A percentile compares a stretch with the other conserved stretches of the same genome.
Evolutionary conservation across 2,113 vertebrate genomes (phyloP).

Genomic region (Myodes glareolus): DNA sequence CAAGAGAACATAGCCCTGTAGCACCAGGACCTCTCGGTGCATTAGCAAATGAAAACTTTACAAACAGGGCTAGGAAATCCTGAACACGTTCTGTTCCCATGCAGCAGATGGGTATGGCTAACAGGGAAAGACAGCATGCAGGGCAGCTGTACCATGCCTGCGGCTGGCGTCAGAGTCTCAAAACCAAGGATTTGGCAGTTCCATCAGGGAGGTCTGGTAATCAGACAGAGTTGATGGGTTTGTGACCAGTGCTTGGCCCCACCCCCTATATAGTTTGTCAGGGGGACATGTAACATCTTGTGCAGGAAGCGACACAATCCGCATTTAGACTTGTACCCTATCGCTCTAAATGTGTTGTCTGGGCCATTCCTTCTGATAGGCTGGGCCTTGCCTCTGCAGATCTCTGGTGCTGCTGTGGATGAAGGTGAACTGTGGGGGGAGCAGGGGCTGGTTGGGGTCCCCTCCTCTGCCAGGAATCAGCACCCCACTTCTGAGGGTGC

Average conservation of each 20-base stretch:
- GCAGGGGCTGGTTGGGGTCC: not conserved
- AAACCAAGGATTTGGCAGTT: not conserved
- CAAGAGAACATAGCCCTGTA: not conserved
- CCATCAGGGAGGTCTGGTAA: not conserved
- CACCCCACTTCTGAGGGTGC: not conserved
- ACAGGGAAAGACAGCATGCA: not conserved
- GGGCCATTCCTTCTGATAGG: not conserved
- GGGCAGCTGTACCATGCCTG: not conserved
- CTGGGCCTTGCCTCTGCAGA: not conserved
- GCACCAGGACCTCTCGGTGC: not conserved
- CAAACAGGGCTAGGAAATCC: not conserved
- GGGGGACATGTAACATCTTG: not conserved
- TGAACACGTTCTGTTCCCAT: not conserved
- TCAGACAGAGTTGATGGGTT: not conserved
- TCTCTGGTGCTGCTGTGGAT: not conserved
- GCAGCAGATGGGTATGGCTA: not conserved
- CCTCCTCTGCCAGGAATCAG: not conserved
- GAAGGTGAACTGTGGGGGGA: not conserved
- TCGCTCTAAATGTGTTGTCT: not conserved
- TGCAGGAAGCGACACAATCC: not conserved
- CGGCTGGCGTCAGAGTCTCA: not conserved
- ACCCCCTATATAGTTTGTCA: not conserved
- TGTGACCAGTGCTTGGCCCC: not conserved
- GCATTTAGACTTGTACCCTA: not conserved
- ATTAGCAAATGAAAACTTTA: constrained; percentile 14